A percentile compares a stretch with the other conserved stretches of the same genome.
Conservation (phyloP, 2,797 vertebrate species). For the Thamnophis elegans region DNA sequence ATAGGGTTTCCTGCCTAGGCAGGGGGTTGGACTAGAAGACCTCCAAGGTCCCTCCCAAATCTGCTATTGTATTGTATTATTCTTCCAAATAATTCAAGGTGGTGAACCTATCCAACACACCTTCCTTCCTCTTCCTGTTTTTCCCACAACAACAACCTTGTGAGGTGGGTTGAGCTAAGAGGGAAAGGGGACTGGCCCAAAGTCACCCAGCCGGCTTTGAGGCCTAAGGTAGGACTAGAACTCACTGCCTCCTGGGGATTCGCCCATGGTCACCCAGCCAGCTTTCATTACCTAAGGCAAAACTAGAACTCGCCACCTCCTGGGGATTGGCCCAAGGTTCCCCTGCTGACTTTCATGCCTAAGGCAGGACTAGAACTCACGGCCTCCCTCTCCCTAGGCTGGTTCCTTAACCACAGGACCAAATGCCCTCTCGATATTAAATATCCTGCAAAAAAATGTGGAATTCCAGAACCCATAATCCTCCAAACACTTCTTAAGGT, state of each 20-base stretch:
- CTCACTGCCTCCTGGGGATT: too few relatives aligned
- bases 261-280: too few relatives aligned
- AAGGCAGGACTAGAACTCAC: not conserved
- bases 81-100: not conserved
- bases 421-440: not conserved
- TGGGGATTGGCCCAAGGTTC: not conserved
- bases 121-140: not conserved
- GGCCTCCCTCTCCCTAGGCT: not conserved
- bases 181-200: not conserved
- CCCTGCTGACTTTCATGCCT: not conserved
- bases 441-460: not conserved
- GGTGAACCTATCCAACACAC: not conserved
- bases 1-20: too few relatives aligned
- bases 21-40: too few relatives aligned
- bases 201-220: too few relatives aligned
- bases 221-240: too few relatives aligned
- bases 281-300: not conserved
- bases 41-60: too few relatives aligned
- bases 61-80: too few relatives aligned
- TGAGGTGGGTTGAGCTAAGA: not conserved
- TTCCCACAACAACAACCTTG: not conserved
- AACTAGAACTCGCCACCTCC: not conserved
- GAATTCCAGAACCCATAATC: not conserved
- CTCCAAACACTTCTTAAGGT: not conserved
- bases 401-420: not conserved